These are phyloP conservation scores for Clunio marinus DNA, from an alignment of 2,888 invertebrate species.

Conservation along the genomic window DNA sequence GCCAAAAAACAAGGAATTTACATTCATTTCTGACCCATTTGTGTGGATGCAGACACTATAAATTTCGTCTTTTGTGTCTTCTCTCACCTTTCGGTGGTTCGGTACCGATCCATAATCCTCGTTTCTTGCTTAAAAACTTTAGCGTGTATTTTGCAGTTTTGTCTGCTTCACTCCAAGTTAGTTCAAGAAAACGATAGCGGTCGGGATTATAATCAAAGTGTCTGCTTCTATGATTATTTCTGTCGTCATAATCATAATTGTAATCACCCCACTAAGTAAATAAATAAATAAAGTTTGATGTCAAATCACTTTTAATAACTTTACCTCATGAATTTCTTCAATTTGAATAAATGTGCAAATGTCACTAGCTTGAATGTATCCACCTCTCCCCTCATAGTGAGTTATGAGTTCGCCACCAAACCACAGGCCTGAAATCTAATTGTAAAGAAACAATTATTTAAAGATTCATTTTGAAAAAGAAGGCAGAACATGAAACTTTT, in stretches of 20 bases:
- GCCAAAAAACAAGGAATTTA: slow-evolving; percentile 7
- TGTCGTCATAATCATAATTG: slow-evolving; percentile 29
- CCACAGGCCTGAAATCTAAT: slow-evolving; percentile 69
- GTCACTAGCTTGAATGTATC: neutral
- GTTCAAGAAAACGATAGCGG: slow-evolving; percentile 51
- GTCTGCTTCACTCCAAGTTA: slow-evolving; percentile 64
- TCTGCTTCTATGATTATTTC: neutral
- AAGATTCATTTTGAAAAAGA: neutral
- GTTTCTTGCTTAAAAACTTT: slow-evolving; percentile 59
- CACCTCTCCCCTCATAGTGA: slow-evolving; percentile 54
- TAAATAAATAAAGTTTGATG: neutral
- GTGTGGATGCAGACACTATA: neutral
- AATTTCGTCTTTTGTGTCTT: too few species aligned
- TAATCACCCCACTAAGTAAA: slow-evolving; percentile 27
- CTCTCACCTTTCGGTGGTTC: slow-evolving; percentile 58
- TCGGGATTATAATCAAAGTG: neutral
- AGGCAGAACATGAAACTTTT: neutral
- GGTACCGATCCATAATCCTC: slow-evolving; percentile 65
- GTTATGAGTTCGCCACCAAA: slow-evolving; percentile 71
- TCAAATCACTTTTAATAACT: neutral
- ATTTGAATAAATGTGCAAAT: neutral
- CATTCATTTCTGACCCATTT: neutral
- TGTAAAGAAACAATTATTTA: slow-evolving; percentile 22
- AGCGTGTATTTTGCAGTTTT: slow-evolving; percentile 58
- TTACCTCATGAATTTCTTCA: slow-evolving; percentile 18